Conservation (phyloP, 2,888 invertebrate species). For the Embidobia sp. region DNA sequence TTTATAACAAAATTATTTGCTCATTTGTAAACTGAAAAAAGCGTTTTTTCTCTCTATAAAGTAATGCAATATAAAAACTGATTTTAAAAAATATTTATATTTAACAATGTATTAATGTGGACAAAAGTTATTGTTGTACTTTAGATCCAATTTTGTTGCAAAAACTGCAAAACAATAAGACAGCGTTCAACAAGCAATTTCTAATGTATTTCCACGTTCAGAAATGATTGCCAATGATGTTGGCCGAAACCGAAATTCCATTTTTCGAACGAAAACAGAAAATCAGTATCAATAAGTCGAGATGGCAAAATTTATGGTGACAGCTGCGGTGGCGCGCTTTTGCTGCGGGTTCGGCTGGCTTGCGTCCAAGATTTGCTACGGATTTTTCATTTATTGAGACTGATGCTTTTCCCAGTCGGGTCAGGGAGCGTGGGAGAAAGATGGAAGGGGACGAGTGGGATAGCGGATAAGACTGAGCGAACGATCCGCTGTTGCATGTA, state of each 20-base stretch:
- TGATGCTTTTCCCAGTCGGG: slow-evolving; percentile 43
- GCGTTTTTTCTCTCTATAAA: too few relatives aligned
- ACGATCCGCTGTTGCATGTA: slow-evolving; percentile 56
- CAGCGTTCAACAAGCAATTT: too few relatives aligned
- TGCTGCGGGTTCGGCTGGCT: slow-evolving; percentile 37
- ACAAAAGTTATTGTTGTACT: too few relatives aligned
- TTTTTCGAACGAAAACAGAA: slow-evolving; percentile 46
- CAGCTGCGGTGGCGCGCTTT: slow-evolving; percentile 50
- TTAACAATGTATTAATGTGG: too few relatives aligned
- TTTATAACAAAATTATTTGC: too few relatives aligned
- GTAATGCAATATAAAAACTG: too few relatives aligned
- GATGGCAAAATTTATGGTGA: slow-evolving; percentile 52
- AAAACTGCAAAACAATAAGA: too few relatives aligned
- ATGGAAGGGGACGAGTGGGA: not conserved
- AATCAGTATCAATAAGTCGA: slow-evolving; percentile 56
- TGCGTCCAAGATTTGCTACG: slow-evolving; percentile 50
- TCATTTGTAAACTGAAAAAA: too few relatives aligned
- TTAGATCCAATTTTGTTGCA: too few relatives aligned
- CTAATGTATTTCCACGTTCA: too few relatives aligned
- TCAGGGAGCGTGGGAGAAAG: slow-evolving; percentile 11
- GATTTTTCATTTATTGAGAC: slow-evolving; percentile 64
- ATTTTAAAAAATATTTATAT: too few relatives aligned
- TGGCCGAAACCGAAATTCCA: slow-evolving; percentile 14
- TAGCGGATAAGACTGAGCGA: slow-evolving; percentile 18
- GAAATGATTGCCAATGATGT: slow-evolving; percentile 9